Conservation (phyloP, 1,140 invertebrate genomes). For the Calycopis cecrops region DNA sequence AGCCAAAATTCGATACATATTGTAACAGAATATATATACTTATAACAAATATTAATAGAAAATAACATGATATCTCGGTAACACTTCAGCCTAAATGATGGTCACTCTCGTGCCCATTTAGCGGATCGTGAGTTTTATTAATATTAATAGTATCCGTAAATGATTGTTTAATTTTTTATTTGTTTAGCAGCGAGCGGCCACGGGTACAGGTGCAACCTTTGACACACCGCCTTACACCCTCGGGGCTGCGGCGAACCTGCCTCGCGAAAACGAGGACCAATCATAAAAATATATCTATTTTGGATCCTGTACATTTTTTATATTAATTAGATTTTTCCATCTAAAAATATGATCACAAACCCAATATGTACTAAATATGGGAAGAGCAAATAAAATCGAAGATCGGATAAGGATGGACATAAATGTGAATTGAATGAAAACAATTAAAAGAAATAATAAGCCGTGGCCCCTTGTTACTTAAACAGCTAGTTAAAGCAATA, state of each 20-base stretch:
- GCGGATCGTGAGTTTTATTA: constrained; percentile 49
- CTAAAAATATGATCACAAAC: neutral
- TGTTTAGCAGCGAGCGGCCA: constrained; percentile 44
- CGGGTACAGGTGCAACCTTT: constrained; percentile 59
- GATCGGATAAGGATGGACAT: neutral
- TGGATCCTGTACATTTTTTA: neutral
- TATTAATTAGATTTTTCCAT: neutral
- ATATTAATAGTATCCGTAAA: constrained; percentile 62
- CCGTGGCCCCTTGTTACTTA: constrained; percentile 4
- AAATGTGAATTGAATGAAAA: neutral
- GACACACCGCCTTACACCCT: constrained; percentile 33
- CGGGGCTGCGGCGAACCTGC: neutral
- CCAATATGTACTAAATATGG: neutral
- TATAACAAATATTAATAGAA: too few relatives aligned
- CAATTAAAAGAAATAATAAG: constrained; percentile 10
- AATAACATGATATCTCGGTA: neutral
- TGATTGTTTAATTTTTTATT: constrained; percentile 54
- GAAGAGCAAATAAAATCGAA: neutral
- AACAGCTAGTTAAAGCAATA: constrained; percentile 17
- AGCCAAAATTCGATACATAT: too few relatives aligned
- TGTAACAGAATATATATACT: too few relatives aligned
- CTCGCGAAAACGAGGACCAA: neutral
- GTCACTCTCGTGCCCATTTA: constrained; percentile 44
- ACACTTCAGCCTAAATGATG: constrained; percentile 19
- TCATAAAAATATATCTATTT: neutral